A percentile compares a stretch with the other conserved stretches of the same genome.
Conservation (phyloP, 2,113 vertebrate genomes). For the Carassius gibelio region DNA sequence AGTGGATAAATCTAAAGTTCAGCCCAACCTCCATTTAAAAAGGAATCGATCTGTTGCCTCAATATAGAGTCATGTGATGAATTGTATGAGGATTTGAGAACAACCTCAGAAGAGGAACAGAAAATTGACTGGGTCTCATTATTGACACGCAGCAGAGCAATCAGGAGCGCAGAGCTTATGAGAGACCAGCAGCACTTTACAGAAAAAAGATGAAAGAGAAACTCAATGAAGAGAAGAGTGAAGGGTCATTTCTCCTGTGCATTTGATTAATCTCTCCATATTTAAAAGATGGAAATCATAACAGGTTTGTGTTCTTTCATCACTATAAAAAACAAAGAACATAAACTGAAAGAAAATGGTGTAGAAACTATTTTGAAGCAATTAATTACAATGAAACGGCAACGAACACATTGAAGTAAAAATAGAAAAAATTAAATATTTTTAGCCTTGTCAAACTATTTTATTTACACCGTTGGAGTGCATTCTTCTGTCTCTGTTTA, state of each 20-base stretch:
- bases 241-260: not conserved
- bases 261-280: not conserved
- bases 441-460: too few species aligned
- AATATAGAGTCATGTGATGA: conserved; percentile 44
- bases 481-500: not conserved
- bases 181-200: conserved; percentile 26
- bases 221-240: not conserved
- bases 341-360: too few species aligned
- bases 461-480: not conserved
- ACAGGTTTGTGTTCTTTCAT: too few species aligned
- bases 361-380: not conserved
- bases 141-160: conserved; percentile 41
- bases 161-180: conserved; percentile 21
- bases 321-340: too few species aligned
- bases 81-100: conserved; percentile 42
- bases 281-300: not conserved
- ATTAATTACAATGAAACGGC: not conserved
- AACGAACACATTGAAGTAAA: not conserved
- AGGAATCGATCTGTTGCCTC: conserved; percentile 56
- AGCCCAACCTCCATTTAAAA: conserved; percentile 42
- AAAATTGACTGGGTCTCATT: conserved; percentile 35
- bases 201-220: not conserved
- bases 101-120: conserved; percentile 38
- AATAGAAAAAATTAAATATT: not conserved
- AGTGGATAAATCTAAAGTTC: conserved; percentile 55